These are phyloP conservation scores for Leptodactylus fuscus DNA, from an alignment of 2,113 vertebrate genomes.

Conservation along the genomic window DNA sequence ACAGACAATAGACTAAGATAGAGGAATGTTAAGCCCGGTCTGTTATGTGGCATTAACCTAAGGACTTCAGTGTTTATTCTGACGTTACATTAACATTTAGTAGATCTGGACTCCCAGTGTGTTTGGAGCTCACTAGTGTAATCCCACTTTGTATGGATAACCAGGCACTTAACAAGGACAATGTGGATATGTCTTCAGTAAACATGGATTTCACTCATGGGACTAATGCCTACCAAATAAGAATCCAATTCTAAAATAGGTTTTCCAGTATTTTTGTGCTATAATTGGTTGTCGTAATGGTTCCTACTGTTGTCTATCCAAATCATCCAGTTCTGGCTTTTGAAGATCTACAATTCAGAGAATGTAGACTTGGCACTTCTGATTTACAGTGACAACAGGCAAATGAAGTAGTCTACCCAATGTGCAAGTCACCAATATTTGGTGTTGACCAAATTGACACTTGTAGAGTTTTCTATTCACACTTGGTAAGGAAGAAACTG, in stretches of 20 bases:
- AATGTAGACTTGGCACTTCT: too few species aligned
- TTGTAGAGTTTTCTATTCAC: too few species aligned
- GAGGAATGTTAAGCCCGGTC: slow-evolving; percentile 8
- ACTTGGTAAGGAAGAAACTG: too few species aligned
- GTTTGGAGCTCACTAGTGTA: too few species aligned
- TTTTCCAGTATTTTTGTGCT: too few species aligned
- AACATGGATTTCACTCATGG: background rate
- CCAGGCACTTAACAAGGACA: background rate
- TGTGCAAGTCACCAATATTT: too few species aligned
- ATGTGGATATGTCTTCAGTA: background rate
- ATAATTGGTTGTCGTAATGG: too few species aligned
- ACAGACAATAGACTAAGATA: background rate
- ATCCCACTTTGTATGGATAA: slow-evolving; percentile 1
- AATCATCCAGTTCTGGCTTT: background rate
- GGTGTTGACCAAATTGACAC: too few species aligned
- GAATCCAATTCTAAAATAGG: background rate
- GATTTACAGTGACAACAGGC: too few species aligned
- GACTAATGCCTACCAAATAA: background rate
- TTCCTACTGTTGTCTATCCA: background rate
- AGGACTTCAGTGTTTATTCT: background rate
- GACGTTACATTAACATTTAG: background rate
- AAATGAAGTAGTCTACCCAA: too few species aligned
- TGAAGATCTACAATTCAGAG: background rate
- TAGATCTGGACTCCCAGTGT: background rate
- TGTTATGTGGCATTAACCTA: background rate